Conservation (phyloP, 2,113 vertebrate genomes). For the Sigmodon hispidus region DNA sequence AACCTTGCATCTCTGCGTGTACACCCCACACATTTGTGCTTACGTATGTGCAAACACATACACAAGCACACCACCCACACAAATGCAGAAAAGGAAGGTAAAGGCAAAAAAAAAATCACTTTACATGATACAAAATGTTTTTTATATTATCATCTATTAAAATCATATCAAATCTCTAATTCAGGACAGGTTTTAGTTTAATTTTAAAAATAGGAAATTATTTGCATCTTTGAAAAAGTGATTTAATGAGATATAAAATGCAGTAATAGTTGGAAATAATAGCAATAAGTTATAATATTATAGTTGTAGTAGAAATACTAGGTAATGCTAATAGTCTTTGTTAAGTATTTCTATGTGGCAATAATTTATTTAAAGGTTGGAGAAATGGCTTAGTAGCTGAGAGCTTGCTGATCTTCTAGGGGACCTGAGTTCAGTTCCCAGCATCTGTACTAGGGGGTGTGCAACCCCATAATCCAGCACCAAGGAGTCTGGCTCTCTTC, state of each 20-base stretch:
- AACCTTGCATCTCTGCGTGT: neutral
- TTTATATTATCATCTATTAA: neutral
- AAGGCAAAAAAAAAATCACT: conserved; percentile 5
- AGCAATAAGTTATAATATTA: neutral
- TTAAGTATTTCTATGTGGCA: neutral
- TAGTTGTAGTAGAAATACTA: neutral
- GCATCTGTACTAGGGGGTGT: neutral
- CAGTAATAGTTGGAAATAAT: neutral
- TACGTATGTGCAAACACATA: neutral
- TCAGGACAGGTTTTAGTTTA: neutral
- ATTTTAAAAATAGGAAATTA: conserved; percentile 49
- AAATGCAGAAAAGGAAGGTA: neutral
- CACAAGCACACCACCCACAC: neutral
- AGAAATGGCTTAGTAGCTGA: neutral
- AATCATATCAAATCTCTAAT: conserved; percentile 33
- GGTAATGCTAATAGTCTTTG: neutral
- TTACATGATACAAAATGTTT: neutral
- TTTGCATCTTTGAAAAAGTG: conserved; percentile 13
- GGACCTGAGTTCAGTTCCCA: neutral
- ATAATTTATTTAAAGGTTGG: neutral
- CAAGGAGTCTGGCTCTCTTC: neutral
- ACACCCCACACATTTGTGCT: neutral
- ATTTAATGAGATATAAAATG: conserved; percentile 35
- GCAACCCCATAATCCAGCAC: no score
- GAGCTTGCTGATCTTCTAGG: neutral